Conservation (phyloP, 2,113 vertebrate genomes). For the Ivindomyrus marchei region DNA sequence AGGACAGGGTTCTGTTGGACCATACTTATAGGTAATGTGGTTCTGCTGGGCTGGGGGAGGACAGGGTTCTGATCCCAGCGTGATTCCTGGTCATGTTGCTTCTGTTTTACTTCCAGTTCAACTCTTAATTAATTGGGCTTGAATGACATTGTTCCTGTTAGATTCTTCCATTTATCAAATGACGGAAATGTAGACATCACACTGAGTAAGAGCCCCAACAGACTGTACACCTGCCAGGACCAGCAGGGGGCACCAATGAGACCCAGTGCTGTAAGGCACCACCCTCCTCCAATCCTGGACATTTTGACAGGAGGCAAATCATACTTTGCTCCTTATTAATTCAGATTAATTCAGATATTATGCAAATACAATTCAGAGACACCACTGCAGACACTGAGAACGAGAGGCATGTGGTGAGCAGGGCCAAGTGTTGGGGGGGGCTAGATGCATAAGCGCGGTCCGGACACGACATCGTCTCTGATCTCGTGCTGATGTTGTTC, state of each 20-base stretch:
- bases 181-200: not conserved
- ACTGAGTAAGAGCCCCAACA: not conserved
- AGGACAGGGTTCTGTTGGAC: not conserved
- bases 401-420: not conserved
- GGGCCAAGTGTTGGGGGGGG: not conserved
- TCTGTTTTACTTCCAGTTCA: not conserved
- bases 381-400: not conserved
- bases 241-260: not conserved
- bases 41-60: not conserved
- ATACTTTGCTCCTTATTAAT: not conserved
- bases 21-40: not conserved
- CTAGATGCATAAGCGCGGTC: not conserved
- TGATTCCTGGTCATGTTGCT: not conserved
- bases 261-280: not conserved
- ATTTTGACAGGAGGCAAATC: not conserved
- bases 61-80: not conserved
- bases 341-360: not conserved
- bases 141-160: not conserved
- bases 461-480: not conserved
- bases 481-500: too few species aligned
- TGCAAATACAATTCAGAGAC: not conserved
- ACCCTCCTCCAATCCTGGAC: not conserved
- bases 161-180: not conserved
- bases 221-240: not conserved
- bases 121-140: not conserved